These are phyloP conservation scores for Tipula confusa DNA, from an alignment of 2,888 invertebrate genomes.

Conservation along the genomic window DNA sequence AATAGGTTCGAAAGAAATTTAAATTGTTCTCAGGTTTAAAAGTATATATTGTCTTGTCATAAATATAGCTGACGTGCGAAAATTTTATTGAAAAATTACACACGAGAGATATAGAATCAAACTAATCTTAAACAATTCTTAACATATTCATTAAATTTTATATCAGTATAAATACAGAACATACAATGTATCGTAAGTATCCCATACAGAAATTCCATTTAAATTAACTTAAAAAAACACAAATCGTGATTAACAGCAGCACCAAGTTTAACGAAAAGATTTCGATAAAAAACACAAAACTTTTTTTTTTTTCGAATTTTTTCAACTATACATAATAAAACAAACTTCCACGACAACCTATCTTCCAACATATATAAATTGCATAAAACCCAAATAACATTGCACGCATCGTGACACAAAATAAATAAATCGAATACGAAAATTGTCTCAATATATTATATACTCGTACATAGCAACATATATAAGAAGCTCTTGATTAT, in stretches of 20 bases:
- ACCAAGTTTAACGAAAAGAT: neutral
- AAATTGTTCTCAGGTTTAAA: no score
- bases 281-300: neutral
- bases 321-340: neutral
- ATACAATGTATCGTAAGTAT: neutral
- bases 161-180: neutral
- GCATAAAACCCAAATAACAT: constrained; percentile 26
- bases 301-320: neutral
- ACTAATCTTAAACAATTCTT: neutral
- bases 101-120: neutral
- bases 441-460: constrained; percentile 25
- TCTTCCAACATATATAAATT: neutral
- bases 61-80: no score
- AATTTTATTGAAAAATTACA: no score
- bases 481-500: neutral
- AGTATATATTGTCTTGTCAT: no score
- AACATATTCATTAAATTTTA: neutral
- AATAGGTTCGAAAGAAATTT: no score
- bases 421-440: constrained; percentile 25
- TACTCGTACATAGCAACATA: neutral
- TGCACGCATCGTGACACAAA: constrained; percentile 29
- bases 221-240: neutral
- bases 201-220: neutral
- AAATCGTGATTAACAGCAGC: constrained; percentile 12
- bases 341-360: neutral